Conservation (phyloP, 2,888 invertebrate genomes). For the Muscina levida region DNA sequence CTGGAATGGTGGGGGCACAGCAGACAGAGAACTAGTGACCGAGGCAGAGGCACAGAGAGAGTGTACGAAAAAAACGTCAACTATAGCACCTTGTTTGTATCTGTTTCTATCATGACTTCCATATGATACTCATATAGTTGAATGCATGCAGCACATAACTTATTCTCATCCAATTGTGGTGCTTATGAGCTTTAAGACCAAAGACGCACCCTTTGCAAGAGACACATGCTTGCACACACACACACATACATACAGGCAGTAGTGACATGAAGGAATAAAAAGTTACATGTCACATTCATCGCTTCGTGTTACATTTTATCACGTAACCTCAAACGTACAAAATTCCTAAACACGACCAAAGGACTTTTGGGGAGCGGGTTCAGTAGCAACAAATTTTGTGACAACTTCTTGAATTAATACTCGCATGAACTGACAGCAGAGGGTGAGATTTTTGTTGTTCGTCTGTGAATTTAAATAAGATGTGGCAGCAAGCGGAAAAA, state of each 20-base stretch:
- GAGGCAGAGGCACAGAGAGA: too few relatives aligned
- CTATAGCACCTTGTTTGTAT: slow-evolving; percentile 17
- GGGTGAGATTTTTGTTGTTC: background rate
- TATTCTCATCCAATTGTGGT: slow-evolving; percentile 8
- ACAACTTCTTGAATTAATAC: slow-evolving; percentile 33
- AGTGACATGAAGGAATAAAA: slow-evolving; percentile 28
- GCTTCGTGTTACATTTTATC: slow-evolving; percentile 58
- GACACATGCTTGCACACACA: too few relatives aligned
- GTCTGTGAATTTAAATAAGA: slow-evolving; percentile 1
- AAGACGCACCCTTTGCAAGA: slow-evolving; percentile 58
- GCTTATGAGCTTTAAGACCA: slow-evolving; percentile 31
- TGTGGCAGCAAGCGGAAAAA: background rate
- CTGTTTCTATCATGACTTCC: background rate
- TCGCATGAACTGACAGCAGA: slow-evolving; percentile 26
- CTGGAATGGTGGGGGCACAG: too few relatives aligned
- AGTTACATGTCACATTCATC: slow-evolving; percentile 50
- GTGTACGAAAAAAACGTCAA: slow-evolving; percentile 27
- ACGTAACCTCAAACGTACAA: slow-evolving; percentile 51
- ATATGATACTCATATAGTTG: background rate
- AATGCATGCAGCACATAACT: too few relatives aligned
- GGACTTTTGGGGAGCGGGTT: background rate
- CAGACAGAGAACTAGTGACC: too few relatives aligned
- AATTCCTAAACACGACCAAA: slow-evolving; percentile 13
- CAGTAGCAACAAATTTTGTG: slow-evolving; percentile 20
- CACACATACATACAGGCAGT: too few relatives aligned